Evolutionary conservation across 2,888 invertebrate genomes (phyloP).

Genomic region (Belgica antarctica): DNA sequence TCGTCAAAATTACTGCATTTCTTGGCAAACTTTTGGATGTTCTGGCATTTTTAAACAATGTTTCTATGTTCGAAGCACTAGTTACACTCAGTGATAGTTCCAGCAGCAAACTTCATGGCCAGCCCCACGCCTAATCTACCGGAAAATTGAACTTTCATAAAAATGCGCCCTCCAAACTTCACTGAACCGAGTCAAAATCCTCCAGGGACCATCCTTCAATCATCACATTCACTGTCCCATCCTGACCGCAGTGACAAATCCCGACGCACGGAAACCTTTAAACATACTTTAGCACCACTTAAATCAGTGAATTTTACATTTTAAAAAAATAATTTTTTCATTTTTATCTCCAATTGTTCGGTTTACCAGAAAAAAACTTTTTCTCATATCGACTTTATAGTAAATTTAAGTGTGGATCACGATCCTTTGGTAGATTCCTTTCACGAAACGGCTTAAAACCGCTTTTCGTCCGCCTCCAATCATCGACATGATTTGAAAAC

Average conservation of each 20-base stretch:
- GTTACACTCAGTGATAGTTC: too few relatives aligned
- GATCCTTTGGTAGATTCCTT: constrained; percentile 3
- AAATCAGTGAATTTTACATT: constrained; percentile 4
- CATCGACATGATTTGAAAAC: too few relatives aligned
- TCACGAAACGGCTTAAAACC: too few relatives aligned
- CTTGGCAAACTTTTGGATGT: too few relatives aligned
- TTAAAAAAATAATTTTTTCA: constrained; percentile 15
- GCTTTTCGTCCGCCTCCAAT: background rate
- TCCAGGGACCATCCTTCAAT: background rate
- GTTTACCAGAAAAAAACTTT: background rate
- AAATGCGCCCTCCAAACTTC: background rate
- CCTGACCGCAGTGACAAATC: background rate
- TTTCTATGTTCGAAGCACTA: too few relatives aligned
- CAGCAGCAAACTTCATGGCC: too few relatives aligned
- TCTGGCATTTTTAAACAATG: too few relatives aligned
- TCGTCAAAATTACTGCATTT: too few relatives aligned
- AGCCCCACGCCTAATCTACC: too few relatives aligned
- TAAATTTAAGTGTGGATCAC: too few relatives aligned
- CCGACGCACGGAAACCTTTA: background rate
- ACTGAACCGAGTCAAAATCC: too few relatives aligned
- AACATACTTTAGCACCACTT: constrained; percentile 17
- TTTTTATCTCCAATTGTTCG: constrained; percentile 7
- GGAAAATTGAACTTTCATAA: too few relatives aligned
- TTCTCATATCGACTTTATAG: background rate
- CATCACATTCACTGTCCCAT: background rate